Conservation (phyloP, 2,888 invertebrate genomes). For the Allophyes oxyacanthae region DNA sequence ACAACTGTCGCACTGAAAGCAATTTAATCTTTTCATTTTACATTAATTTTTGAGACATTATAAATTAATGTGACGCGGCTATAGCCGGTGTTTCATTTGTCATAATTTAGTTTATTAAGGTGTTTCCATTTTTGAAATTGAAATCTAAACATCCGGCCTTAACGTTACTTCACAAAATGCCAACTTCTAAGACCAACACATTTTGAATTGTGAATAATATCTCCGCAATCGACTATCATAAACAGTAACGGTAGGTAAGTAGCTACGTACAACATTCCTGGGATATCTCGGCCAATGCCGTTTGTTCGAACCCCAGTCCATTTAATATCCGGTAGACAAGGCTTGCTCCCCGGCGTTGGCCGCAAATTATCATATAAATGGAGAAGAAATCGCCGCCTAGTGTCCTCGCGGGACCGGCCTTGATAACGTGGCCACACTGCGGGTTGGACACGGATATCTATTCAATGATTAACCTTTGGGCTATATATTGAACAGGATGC, state of each 20-base stretch:
- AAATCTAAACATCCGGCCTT: too few species aligned
- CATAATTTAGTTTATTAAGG: too few species aligned
- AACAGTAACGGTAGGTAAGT: constrained; percentile 19
- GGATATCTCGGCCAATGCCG: constrained; percentile 42
- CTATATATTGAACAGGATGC: constrained; percentile 23
- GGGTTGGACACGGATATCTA: constrained; percentile 29
- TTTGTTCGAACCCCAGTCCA: constrained; percentile 45
- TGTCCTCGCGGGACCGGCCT: constrained; percentile 50
- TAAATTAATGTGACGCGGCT: too few species aligned
- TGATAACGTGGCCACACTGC: constrained; percentile 39
- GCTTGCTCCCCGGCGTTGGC: constrained; percentile 36
- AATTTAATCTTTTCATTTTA: too few species aligned
- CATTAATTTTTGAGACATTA: too few species aligned
- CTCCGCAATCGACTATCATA: constrained; percentile 18
- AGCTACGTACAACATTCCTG: constrained; percentile 25
- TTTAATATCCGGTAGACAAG: constrained; percentile 63
- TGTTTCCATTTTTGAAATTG: too few species aligned
- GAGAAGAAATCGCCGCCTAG: constrained; percentile 59
- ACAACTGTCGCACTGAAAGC: too few species aligned
- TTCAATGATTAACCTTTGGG: constrained; percentile 46
- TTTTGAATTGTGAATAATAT: constrained; percentile 13
- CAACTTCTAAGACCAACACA: background rate
- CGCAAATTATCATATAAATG: constrained; percentile 72
- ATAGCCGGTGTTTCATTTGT: too few species aligned
- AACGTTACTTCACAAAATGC: background rate